Evolutionary conservation across 30 jellyfish, hydroid and myxozoan genomes (phyloP), one percentile per base, ranked within the genome.

Genomic region (Hydractinia symbiolongicarpus): DNA sequence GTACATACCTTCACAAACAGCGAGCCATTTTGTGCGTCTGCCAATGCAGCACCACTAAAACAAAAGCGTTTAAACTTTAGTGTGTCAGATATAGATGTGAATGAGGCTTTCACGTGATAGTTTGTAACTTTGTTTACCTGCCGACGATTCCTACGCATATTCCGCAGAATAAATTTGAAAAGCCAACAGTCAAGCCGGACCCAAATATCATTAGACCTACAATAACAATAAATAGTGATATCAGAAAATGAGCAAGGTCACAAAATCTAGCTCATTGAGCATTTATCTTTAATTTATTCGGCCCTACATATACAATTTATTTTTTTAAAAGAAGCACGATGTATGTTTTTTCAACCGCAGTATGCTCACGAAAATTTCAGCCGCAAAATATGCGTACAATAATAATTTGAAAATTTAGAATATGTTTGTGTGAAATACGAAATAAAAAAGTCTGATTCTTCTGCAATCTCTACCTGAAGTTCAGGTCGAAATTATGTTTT

Each of bases 31-130:
- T 94, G 97, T 15, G 99, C 99, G 72, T 94, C 99, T 67, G 99
- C 99, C 84, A 94, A 77, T n/a, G 99, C 99, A 44, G 99, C 99
- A 11, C 97, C 97, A 83, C 99, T 94, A 72, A 14, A 84, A 86
- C 5, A 72, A 79, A 30, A 30, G 44, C 44, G 44, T 30, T 30
- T 58, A 58, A 58, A 58, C 69, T 1, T 58, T 58, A 13, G 15
- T 58, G 17, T 0, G 69, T 58, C 17, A 58, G 69, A 58, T 58
- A 1, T 58, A 1, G 17, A 16, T 58, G 15, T 58, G 69, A 58
- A 58, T 13, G 3, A 58, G 17, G 19, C 15, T 13, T 58, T 58
- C 3, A 58, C 19, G 44, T 30, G 44, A 64, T 64, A 13, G 74
- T 64, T n/a, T 44, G 40, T 6, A 64, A 64, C 16, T 0, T 7